These are phyloP conservation scores for Threskiornis aethiopicus DNA, from an alignment of 2,797 vertebrate genomes.

Conservation along the genomic window DNA sequence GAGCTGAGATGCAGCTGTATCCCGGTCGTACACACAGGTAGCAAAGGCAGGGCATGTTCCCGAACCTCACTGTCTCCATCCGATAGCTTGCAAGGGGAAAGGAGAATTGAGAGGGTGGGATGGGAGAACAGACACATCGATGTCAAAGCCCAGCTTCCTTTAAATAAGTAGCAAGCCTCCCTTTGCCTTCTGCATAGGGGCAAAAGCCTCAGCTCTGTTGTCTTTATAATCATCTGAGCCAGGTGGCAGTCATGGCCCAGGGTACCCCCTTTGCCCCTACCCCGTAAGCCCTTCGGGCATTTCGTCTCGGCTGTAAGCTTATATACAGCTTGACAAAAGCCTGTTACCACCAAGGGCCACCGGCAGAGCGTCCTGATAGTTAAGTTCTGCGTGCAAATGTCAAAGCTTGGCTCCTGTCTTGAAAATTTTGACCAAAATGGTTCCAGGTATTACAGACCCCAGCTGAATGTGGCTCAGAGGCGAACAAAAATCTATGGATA, in stretches of 20 bases:
- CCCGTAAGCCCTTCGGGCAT: neutral
- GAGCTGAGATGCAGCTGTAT: neutral
- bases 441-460: neutral
- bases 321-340: neutral
- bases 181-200: neutral
- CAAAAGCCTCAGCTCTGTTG: neutral
- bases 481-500: neutral
- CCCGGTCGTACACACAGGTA: rapidly evolving
- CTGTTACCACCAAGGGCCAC: neutral
- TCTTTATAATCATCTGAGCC: neutral
- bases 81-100: neutral
- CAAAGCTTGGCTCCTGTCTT: neutral
- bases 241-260: neutral
- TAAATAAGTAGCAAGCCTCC: neutral
- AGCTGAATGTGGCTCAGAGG: neutral
- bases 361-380: neutral
- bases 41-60: neutral
- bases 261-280: neutral
- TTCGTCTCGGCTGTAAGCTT: neutral
- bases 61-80: neutral
- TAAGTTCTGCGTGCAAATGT: neutral
- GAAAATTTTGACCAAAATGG: neutral
- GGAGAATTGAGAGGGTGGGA: neutral
- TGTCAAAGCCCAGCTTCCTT: neutral
- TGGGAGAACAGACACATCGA: neutral